Percentiles rank a stretch among this genome's conserved stretches.
phyloP scores from a whole-genome alignment of 1,140 invertebrate species.

The Stenopsyche tienmushanensis region DNA sequence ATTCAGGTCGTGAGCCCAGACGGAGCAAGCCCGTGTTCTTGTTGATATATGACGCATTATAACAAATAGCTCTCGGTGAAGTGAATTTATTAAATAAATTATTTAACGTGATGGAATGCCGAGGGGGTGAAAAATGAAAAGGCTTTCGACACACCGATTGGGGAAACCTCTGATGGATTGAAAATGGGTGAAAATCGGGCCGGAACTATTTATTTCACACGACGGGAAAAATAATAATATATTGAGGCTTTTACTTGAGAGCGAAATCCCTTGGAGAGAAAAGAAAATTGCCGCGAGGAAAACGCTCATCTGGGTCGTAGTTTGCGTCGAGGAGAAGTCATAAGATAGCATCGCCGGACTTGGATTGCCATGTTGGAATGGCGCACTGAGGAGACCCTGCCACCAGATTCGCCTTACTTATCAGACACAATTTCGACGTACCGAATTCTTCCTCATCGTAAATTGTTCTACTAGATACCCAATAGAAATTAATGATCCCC shows the following conservation, averaged over 20 bases:
- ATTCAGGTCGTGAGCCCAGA: too few relatives aligned
- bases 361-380: slow-evolving; percentile 5
- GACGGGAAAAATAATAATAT: neutral
- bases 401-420: too few relatives aligned
- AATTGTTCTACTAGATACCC: too few relatives aligned
- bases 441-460: too few relatives aligned
- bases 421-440: too few relatives aligned
- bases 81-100: slow-evolving; percentile 24
- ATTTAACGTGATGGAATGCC: slow-evolving; percentile 1
- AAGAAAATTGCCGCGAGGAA: neutral
- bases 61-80: slow-evolving; percentile 3
- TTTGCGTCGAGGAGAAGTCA: slow-evolving; percentile 4
- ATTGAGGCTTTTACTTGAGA: slow-evolving; percentile 17
- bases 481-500: too few relatives aligned
- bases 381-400: neutral
- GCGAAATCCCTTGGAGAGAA: too few relatives aligned
- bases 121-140: slow-evolving; percentile 20
- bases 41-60: too few relatives aligned
- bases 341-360: slow-evolving; percentile 3
- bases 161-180: slow-evolving; percentile 16
- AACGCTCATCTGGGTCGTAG: neutral
- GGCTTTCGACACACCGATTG: slow-evolving; percentile 12
- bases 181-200: slow-evolving; percentile 15
- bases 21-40: too few relatives aligned
- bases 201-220: slow-evolving; percentile 13